phyloP scores from a whole-genome alignment of 2,888 invertebrate genomes.

The Acrobasis suavella region DNA sequence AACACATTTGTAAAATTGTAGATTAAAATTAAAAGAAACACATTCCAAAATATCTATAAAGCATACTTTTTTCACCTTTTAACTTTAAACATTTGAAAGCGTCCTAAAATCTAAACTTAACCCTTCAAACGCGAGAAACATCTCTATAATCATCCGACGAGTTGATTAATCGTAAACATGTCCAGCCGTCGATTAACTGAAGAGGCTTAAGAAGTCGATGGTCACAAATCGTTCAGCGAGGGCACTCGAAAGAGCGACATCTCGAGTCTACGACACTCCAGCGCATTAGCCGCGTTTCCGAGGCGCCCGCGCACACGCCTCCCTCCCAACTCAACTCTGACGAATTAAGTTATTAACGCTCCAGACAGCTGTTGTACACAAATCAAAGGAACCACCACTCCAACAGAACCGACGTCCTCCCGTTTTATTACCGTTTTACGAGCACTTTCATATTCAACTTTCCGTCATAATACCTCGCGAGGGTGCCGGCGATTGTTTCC shows the following conservation, averaged over 20 bases:
- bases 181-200: constrained; percentile 62
- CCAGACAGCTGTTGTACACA: constrained; percentile 76
- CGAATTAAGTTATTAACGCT: constrained; percentile 82
- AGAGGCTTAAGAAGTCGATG: constrained; percentile 54
- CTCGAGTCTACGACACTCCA: constrained; percentile 48
- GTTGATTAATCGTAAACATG: constrained; percentile 56
- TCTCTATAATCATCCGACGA: constrained; percentile 37
- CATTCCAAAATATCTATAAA: not conserved
- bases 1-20: not conserved
- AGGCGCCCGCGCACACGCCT: constrained; percentile 69
- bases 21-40: not conserved
- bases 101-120: constrained; percentile 6
- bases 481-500: constrained; percentile 66
- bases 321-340: constrained; percentile 76
- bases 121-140: constrained; percentile 27
- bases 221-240: constrained; percentile 69
- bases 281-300: constrained; percentile 62
- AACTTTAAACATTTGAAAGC: not conserved
- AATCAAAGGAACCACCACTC: constrained; percentile 75
- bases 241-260: constrained; percentile 43
- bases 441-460: constrained; percentile 74
- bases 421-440: constrained; percentile 76
- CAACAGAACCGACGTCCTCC: constrained; percentile 59
- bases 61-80: not conserved
- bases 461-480: constrained; percentile 55